A percentile compares a stretch with the other conserved stretches of the same genome.
Evolutionary conservation across 2,888 invertebrate species (phyloP).

Genomic region (Scaptomyza cyrtandrae): DNA sequence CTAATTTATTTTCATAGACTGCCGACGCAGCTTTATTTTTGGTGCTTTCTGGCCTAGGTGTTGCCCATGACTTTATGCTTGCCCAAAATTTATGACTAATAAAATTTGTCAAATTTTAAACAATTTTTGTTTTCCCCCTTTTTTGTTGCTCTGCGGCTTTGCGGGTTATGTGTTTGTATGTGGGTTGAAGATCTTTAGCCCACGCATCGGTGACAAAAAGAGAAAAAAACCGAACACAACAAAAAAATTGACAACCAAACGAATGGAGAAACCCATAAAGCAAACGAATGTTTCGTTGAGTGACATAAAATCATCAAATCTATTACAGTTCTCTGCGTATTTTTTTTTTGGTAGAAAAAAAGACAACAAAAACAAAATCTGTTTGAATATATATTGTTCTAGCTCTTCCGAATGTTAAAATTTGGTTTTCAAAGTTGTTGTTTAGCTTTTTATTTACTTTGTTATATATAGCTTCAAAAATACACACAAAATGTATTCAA

Average conservation of each 20-base stretch:
- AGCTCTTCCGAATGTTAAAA: conserved; percentile 48
- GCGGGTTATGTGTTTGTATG: conserved; percentile 25
- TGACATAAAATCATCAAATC: conserved; percentile 78
- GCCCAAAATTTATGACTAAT: conserved; percentile 77
- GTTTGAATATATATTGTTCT: conserved; percentile 28
- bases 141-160: not conserved
- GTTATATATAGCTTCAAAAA: not conserved
- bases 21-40: conserved; percentile 37
- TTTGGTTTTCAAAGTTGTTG: conserved; percentile 30
- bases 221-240: conserved; percentile 18
- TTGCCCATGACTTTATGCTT: conserved; percentile 60
- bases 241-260: conserved; percentile 49
- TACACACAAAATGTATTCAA: not conserved
- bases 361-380: conserved; percentile 7
- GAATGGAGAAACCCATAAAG: conserved; percentile 41
- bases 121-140: conserved; percentile 11
- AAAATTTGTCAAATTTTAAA: conserved; percentile 69
- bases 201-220: conserved; percentile 56
- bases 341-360: conserved; percentile 27
- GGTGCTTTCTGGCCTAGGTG: conserved; percentile 45
- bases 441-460: conserved; percentile 16
- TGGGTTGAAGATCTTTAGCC: conserved; percentile 66
- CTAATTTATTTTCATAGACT: conserved; percentile 72
- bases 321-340: conserved; percentile 60
- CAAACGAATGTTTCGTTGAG: conserved; percentile 54